Base-by-base conservation (phyloP, 1,140 invertebrate species). In the Xylocopa sonorina region DNA sequence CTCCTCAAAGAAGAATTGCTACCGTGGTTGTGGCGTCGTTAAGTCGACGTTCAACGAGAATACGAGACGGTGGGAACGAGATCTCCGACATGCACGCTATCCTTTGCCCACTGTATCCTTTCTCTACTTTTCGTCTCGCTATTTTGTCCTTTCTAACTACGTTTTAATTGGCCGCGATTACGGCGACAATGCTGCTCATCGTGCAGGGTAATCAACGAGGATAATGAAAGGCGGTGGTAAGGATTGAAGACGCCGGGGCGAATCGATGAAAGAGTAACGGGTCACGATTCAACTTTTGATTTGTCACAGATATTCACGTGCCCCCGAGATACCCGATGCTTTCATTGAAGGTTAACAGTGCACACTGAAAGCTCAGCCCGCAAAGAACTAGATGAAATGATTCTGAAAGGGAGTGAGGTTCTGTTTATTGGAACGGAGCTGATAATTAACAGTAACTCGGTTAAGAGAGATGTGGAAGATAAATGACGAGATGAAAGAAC, bases 101-200 rank as follows among this genome's bases (percentile, higher is more conserved):
- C 66, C 57, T 60, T 24, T 71, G 16, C 43, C 2, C 50, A 14
- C 18, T 27, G 6, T 71, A 67, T 27, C 9, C 29, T 58, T 24
- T 34, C 7, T 16, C 2, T 10, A 34, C 3, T 43, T 18, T 29
- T 51, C 51, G 51, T 69, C 55, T 38, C 32, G 51, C 53, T 24
- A 43, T 41, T 3, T 3, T 27, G 27, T 57, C 38, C 62, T 24
- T 24, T 16, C 46, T 32, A 46, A 51, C 21, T 43, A 69, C 80
- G 87, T 89, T 91, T 91, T 90, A 90, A 91, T 90, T 90, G 86
- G 84, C 71, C 74, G 81, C 86, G 87, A 90, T 90, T 86, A 86
- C 81, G 84, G 81, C 78, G 86, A 90, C 87, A 87, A 86, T 82
- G 82, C 73, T 50, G 72, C 63, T 78, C 74, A 79, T 62, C 81